Percentiles rank a stretch among this genome's conserved stretches.
Conservation (phyloP, 2,113 vertebrate species). For the Cisticola juncidis region DNA sequence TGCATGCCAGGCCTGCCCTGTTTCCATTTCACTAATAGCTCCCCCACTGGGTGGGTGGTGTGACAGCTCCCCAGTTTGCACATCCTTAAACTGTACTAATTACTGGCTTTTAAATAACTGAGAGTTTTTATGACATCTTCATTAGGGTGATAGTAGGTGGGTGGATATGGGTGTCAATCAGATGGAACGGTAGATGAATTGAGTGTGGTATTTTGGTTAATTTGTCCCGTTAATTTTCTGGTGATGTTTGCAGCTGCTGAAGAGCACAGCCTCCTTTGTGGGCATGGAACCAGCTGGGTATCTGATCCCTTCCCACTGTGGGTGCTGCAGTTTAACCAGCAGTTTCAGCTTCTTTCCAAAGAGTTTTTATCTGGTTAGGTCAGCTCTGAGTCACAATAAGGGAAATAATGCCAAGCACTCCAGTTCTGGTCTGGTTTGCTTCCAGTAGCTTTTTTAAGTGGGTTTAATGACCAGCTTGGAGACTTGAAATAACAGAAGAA, state of each 20-base stretch:
- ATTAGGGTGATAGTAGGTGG: slow-evolving; percentile 23
- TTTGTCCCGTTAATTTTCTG: slow-evolving; percentile 12
- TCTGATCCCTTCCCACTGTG: rapidly evolving
- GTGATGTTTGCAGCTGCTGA: background rate
- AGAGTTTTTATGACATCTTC: slow-evolving; percentile 22
- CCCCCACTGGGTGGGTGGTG: background rate
- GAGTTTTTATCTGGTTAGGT: background rate
- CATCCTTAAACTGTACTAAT: slow-evolving; percentile 42
- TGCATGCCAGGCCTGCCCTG: background rate
- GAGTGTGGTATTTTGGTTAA: background rate
- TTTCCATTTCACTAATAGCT: slow-evolving; percentile 16
- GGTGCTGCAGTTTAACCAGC: background rate
- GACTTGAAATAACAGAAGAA: background rate
- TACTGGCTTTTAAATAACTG: slow-evolving; percentile 20
- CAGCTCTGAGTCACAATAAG: background rate
- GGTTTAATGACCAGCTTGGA: background rate
- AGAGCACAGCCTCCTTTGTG: background rate
- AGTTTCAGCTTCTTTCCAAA: background rate
- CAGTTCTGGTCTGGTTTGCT: background rate
- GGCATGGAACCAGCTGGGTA: background rate
- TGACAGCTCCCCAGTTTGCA: slow-evolving; percentile 1
- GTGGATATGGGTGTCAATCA: background rate
- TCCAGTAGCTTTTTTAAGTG: background rate
- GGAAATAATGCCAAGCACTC: background rate
- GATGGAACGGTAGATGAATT: background rate